phyloP scores from a whole-genome alignment of 2,888 invertebrate genomes.

The Pachliopta kotzebuea region DNA sequence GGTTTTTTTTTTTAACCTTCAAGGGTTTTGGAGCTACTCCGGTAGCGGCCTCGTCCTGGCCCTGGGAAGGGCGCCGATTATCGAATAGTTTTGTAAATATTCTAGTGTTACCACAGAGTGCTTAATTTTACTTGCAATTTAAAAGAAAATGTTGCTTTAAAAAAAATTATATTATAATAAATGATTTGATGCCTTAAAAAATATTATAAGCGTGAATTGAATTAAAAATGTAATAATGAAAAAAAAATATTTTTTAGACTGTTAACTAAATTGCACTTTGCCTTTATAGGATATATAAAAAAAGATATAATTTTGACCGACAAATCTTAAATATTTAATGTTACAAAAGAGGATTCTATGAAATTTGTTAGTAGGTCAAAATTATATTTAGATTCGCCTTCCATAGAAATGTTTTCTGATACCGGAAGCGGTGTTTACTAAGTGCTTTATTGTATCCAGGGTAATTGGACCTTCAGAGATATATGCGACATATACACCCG shows the following conservation, averaged over 20 bases:
- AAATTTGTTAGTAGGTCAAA: too few relatives aligned
- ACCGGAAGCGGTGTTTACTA: neutral
- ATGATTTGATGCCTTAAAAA: neutral
- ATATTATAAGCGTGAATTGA: too few relatives aligned
- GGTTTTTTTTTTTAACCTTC: conserved; percentile 45
- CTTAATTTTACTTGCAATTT: conserved; percentile 9
- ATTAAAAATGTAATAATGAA: too few relatives aligned
- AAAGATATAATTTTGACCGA: too few relatives aligned
- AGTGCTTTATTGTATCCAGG: conserved; percentile 14
- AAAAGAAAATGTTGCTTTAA: neutral
- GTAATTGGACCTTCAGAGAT: conserved; percentile 9
- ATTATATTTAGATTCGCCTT: too few relatives aligned
- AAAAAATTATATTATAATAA: neutral
- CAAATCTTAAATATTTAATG: too few relatives aligned
- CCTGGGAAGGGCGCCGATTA: conserved; percentile 20
- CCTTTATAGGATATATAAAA: too few relatives aligned
- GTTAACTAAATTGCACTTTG: too few relatives aligned
- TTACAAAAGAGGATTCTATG: too few relatives aligned
- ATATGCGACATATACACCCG: neutral
- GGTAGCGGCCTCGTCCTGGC: conserved; percentile 15
- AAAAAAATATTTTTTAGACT: too few relatives aligned
- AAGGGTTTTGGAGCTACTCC: conserved; percentile 38
- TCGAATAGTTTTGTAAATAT: conserved; percentile 31
- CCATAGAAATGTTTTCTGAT: neutral
- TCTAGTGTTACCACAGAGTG: conserved; percentile 17